phyloP scores from a whole-genome alignment of 2,888 invertebrate genomes.

The Agrotis clavis region DNA sequence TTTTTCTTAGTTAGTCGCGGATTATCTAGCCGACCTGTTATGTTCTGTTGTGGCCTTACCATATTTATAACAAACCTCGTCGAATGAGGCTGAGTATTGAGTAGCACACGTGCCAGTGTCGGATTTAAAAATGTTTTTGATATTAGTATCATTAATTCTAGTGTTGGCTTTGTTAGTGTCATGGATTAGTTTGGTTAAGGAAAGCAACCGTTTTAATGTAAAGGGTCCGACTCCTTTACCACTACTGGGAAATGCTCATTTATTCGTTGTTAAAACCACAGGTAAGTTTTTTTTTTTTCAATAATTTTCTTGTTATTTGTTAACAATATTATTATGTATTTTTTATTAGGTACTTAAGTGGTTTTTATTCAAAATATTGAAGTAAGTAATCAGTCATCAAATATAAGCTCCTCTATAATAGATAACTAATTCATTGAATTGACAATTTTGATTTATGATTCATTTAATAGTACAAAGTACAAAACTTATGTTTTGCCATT shows the following conservation, averaged over 20 bases:
- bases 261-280: constrained; percentile 84
- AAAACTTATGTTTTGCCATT: no score
- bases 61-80: constrained; percentile 46
- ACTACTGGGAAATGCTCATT: constrained; percentile 87
- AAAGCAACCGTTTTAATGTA: constrained; percentile 68
- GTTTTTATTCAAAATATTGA: neutral
- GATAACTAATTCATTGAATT: constrained; percentile 5
- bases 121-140: constrained; percentile 69
- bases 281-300: constrained; percentile 66
- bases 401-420: neutral
- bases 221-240: constrained; percentile 83
- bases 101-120: constrained; percentile 74
- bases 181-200: constrained; percentile 73
- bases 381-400: no score
- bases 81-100: constrained; percentile 46
- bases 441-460: no score
- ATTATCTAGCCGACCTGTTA: constrained; percentile 41
- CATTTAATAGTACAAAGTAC: no score
- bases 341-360: no score
- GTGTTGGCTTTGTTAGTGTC: constrained; percentile 67
- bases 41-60: constrained; percentile 39
- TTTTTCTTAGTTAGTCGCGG: constrained; percentile 32
- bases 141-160: constrained; percentile 59
- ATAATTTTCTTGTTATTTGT: no score
- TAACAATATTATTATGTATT: no score